Evolutionary conservation across 2,888 invertebrate genomes (phyloP), one percentile per base, ranked within the genome.

Genomic region (Diploptera punctata): DNA sequence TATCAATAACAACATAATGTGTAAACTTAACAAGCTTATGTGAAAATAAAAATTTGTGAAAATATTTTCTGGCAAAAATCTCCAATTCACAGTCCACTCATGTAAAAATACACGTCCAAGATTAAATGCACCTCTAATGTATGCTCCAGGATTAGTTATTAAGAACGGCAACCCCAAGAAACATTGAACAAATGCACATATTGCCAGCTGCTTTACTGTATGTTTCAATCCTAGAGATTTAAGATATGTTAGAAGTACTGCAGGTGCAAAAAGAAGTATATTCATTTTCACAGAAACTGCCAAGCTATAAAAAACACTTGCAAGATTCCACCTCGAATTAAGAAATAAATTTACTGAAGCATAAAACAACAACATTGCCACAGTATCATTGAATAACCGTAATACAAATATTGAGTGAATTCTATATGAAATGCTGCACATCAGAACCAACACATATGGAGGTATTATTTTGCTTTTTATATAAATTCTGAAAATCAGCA

Each of bases 241-340:
- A 72, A 98, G 82, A 80, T 98, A 94, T 60, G 95, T 90, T 73
- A 95, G 84, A n/a, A 99, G 86, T 44, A 99, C 84, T 33, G 94
- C 98, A 0, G 99, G 99, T 0, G 99, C 92, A 86, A 95, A 99
- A 21, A 99, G 86, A 9, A 99, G 84, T 74, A 99, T 92, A 81
- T 99, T 99, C 99, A 99, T 99, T 86, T 99, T 99, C 0, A 99
- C 89, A 1, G 97, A 97, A 0, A 99, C 98, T 2, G 94, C 99
- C 69, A 98, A 83, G 80, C 98, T 99, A 81, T 92, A 99, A 75
- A 94, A 86, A 52, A 95, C 78, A 82, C 97, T 97, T 0, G 96
- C 99, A 19, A 90, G 79, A 43, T 87, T 88, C 98, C 98, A 98
- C 21, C 47, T 44, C n/a, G 24, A 87, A 75, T 91, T 90, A 74